These are phyloP conservation scores for Papilio gigon DNA, from an alignment of 2,888 invertebrate species.

Conservation along the genomic window DNA sequence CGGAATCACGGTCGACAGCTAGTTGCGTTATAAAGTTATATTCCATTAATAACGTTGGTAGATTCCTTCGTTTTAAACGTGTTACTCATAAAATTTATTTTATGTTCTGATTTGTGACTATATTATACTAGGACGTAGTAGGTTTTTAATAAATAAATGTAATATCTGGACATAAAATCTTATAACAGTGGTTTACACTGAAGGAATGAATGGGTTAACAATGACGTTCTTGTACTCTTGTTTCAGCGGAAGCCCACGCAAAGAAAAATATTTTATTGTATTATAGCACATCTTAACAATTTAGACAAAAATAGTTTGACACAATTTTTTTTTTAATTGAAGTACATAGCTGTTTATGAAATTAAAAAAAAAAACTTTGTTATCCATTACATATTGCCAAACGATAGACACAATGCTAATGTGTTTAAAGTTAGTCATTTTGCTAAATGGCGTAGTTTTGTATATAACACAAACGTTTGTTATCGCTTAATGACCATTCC, in stretches of 20 bases:
- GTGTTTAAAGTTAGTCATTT: not conserved
- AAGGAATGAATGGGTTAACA: too few species aligned
- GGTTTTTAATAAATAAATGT: not conserved
- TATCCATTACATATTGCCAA: too few species aligned
- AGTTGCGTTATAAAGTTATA: not conserved
- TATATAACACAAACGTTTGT: conserved; percentile 5
- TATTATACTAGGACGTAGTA: not conserved
- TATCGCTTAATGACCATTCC: conserved; percentile 33
- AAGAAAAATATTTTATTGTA: too few species aligned
- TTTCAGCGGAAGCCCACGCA: too few species aligned
- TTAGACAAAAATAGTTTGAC: too few species aligned
- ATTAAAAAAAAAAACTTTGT: too few species aligned
- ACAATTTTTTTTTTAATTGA: too few species aligned
- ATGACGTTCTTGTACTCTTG: too few species aligned
- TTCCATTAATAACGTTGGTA: not conserved
- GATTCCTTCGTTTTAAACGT: not conserved
- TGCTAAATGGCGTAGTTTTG: not conserved
- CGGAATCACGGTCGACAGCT: too few species aligned
- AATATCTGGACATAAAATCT: not conserved
- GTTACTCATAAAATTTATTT: not conserved
- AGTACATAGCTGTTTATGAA: too few species aligned
- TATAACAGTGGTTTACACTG: not conserved
- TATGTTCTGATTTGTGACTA: not conserved
- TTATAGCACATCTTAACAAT: too few species aligned
- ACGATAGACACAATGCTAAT: not conserved